Evolutionary conservation across 2,888 invertebrate genomes (phyloP).

Genomic region (Eulithis prunata): DNA sequence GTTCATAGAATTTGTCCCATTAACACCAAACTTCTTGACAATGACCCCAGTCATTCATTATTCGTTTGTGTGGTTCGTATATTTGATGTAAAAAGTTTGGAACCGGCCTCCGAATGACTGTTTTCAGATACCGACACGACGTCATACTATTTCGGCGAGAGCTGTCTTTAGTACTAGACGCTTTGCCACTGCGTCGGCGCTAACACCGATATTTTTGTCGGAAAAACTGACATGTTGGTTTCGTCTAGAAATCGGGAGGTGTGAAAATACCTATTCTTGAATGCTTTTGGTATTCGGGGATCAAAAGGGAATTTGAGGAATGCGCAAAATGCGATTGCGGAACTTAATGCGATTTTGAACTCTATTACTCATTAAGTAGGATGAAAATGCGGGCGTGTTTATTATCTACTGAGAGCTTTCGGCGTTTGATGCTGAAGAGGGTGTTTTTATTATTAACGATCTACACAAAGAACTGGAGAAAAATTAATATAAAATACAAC

Average conservation of each 20-base stretch:
- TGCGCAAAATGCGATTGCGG: constrained; percentile 10
- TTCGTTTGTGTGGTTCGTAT: constrained; percentile 30
- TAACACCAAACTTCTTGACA: constrained; percentile 29
- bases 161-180: too few relatives aligned
- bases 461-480: too few relatives aligned
- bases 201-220: too few relatives aligned
- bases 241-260: too few relatives aligned
- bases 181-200: too few relatives aligned
- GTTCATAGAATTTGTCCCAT: constrained; percentile 28
- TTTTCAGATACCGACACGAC: too few relatives aligned
- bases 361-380: constrained; percentile 5
- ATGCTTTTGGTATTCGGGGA: constrained; percentile 17
- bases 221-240: too few relatives aligned
- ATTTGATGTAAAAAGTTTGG: constrained; percentile 38
- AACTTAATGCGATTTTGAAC: constrained; percentile 7
- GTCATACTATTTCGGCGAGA: too few relatives aligned
- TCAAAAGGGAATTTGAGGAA: constrained; percentile 18
- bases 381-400: background rate
- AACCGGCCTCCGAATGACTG: constrained; percentile 17
- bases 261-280: background rate
- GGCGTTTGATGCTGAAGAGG: too few relatives aligned
- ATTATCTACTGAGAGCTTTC: background rate
- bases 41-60: constrained; percentile 33
- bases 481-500: too few relatives aligned
- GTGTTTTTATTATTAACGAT: too few relatives aligned